A percentile compares a stretch with the other conserved stretches of the same genome.
phyloP scores from a whole-genome alignment of 2,888 invertebrate genomes.

The Cremastobaeus sp. region DNA sequence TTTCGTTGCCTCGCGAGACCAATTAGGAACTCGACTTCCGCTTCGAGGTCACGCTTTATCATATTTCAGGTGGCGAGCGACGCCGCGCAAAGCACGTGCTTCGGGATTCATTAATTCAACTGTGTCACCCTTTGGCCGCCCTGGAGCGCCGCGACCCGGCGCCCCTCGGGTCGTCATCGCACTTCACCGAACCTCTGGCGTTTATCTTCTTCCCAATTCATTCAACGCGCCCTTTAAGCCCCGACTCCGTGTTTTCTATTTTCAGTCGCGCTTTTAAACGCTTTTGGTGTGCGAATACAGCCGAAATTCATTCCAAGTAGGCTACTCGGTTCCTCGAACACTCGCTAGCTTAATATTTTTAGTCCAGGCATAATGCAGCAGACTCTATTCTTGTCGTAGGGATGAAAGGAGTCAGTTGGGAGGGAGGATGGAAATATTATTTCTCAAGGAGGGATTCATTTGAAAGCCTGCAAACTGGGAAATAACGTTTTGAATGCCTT shows the following conservation, averaged over 20 bases:
- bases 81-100: conserved; percentile 30
- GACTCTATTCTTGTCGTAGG: too few species aligned
- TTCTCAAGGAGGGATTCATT: too few species aligned
- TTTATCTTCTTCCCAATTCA: conserved; percentile 17
- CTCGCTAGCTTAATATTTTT: too few species aligned
- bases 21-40: conserved; percentile 60
- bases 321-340: too few species aligned
- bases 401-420: too few species aligned
- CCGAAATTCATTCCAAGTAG: conserved; percentile 19
- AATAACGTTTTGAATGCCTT: too few species aligned
- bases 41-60: conserved; percentile 59
- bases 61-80: conserved; percentile 51
- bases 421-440: too few species aligned
- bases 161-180: conserved; percentile 27
- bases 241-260: too few species aligned
- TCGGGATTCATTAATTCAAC: conserved; percentile 48
- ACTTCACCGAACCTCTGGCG: conserved; percentile 23
- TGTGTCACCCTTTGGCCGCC: conserved; percentile 43
- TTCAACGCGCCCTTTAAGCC: conserved; percentile 6
- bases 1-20: conserved; percentile 59
- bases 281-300: conserved; percentile 1
- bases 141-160: conserved; percentile 21
- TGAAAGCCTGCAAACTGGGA: too few species aligned
- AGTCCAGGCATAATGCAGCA: too few species aligned
- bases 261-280: neutral